Evolutionary conservation across 2,113 vertebrate genomes (phyloP), one percentile per base, ranked within the genome.

Genomic region (Paradoxurus hermaphroditus): DNA sequence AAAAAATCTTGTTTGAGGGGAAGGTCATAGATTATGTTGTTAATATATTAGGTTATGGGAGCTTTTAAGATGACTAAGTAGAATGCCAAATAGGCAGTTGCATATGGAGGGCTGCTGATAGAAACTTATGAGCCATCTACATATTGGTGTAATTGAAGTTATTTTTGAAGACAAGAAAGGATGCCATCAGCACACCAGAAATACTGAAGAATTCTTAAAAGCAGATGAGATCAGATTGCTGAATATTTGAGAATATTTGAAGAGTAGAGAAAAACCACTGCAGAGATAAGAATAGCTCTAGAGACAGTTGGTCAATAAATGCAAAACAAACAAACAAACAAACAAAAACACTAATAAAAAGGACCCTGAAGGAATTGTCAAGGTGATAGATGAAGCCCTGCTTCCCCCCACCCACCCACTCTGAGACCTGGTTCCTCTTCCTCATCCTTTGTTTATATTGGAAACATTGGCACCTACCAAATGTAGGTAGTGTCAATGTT

Each of bases 81-180:
- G 31, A 81, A 8, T 86, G 41, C 75, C n/a, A 88, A 16, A 56
- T 49, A 67, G 68, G 73, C 2, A 73, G 15, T 19, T 92, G 29
- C 46, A 49, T 82, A 72, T 73, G 19, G n/a, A 91, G 31, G 13
- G 46, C n/a, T 87, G 10, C 39, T 73, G 53, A 51, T 79, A 53
- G 41, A 85, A 94, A 86, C 94, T 70, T 92, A 49, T 92, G n/a
- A 93, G 27, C 67, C 49, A 34, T 62, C 6, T 70, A 39, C 29
- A 75, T 85, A 84, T 59, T 81, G 46, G 56, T 81, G 19, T 91
- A 90, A 46, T 92, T 53, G 31, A 89, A 91, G 53, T 94, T 95
- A 81, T 46, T 82, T 95, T 95, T 94, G 59, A 86, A 97, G 92
- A 92, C 2, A 94, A 92, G 49, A 82, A 94, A 92, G 72, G 44